Base-by-base conservation (phyloP, 2,888 invertebrate species). In the Hanleya hanleyi region DNA sequence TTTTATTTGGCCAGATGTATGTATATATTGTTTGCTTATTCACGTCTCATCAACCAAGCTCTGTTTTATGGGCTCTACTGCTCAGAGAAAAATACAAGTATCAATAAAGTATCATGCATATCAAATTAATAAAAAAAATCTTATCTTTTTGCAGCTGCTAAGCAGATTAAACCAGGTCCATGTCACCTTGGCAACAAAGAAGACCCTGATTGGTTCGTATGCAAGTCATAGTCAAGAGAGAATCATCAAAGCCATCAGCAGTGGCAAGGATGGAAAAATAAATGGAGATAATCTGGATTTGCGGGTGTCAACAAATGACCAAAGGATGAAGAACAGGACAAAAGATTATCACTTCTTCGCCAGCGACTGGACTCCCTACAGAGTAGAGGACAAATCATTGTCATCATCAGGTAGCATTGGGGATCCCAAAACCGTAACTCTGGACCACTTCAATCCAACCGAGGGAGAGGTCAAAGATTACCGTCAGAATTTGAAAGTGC, bases 261-360 rank as follows among this genome's bases (percentile, higher is more conserved):
- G 35, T 67, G 71, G 73, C 9, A 33, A 51, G n/a, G 71, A 74
- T 67, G 76, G 71, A 1, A 76, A 76, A 65, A 22, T 74, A 12
- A 77, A 77, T 74, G 74, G 72, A 1, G 74, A 74, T 49, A 77
- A 77, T 67, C 35, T 76, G 15, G 76, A 76, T 33, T 70, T 74
- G 22, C 71, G 49, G 69, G 77, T 77, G 1, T 37, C 22, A 33
- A 77, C 77, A 37, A 74, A 72, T 67, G 77, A 74, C 49, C 38
- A 74, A 15, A 57, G 71, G 26, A 70, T 77, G 73, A 35, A 49
- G n/a, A 73, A 67, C 49, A 71, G 65, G 29, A 64, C 62, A 51
- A 72, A 61, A 36, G 74, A 74, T 41, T 74, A 71, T 41, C 71
- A 77, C 50, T 77, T 67, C 35, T 74, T 76, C 64, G 73, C 71